Conservation (phyloP, 2,888 invertebrate genomes). For the Cerceris ruficornis region DNA sequence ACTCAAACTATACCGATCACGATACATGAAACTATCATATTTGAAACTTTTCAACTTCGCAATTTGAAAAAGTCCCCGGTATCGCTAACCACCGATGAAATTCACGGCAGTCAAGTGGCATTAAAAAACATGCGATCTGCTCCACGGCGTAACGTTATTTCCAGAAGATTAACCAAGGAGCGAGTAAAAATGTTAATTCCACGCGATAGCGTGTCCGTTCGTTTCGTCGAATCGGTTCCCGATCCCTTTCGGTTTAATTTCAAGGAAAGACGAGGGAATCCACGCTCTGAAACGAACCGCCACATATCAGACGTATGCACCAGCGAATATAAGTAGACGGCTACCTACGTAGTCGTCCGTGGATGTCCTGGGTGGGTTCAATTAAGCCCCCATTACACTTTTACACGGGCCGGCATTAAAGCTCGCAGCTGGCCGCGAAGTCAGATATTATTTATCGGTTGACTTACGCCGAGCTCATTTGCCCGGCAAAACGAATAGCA, state of each 20-base stretch:
- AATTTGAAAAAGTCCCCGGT: too few species aligned
- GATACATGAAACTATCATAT: too few species aligned
- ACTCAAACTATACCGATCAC: too few species aligned
- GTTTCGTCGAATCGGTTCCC: slow-evolving; percentile 3
- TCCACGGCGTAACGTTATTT: too few species aligned
- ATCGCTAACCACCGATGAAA: too few species aligned
- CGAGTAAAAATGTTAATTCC: background rate
- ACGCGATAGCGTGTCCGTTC: background rate
- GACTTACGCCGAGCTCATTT: slow-evolving; percentile 75
- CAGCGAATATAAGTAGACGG: slow-evolving; percentile 63
- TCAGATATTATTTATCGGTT: slow-evolving; percentile 76
- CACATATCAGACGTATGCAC: slow-evolving; percentile 34
- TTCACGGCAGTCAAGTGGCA: too few species aligned
- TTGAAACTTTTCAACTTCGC: too few species aligned
- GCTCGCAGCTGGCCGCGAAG: slow-evolving; percentile 70
- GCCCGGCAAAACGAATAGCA: slow-evolving; percentile 64
- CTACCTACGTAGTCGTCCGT: slow-evolving; percentile 61
- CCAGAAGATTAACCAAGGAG: too few species aligned
- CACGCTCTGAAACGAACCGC: background rate
- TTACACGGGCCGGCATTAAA: slow-evolving; percentile 70
- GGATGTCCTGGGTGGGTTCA: slow-evolving; percentile 70
- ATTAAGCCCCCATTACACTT: slow-evolving; percentile 74
- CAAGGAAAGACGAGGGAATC: background rate
- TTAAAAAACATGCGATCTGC: too few species aligned
- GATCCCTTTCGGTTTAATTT: slow-evolving; percentile 5